phyloP scores from a whole-genome alignment of 2,113 vertebrate genomes.

The Psammodynastes pulverulentus region DNA sequence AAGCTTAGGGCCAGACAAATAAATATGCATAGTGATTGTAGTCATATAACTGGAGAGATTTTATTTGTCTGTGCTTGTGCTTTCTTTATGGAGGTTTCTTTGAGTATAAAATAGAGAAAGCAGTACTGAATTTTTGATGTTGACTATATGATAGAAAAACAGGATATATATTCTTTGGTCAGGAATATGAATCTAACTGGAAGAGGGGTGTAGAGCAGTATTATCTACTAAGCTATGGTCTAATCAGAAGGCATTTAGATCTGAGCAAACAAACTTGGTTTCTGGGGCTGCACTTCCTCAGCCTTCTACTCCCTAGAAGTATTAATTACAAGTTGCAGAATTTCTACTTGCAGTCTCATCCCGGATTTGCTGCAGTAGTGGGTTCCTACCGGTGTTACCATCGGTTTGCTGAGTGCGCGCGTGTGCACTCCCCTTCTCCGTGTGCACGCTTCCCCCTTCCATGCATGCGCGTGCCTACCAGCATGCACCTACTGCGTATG shows the following conservation, averaged over 20 bases:
- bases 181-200: background rate
- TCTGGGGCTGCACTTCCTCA: background rate
- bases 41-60: background rate
- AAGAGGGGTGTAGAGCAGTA: background rate
- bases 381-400: too few relatives aligned
- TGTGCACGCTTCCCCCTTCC: too few relatives aligned
- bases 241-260: background rate
- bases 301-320: background rate
- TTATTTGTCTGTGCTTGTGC: background rate
- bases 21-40: background rate
- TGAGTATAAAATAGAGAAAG: background rate
- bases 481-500: too few relatives aligned
- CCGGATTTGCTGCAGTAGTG: background rate
- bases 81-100: background rate
- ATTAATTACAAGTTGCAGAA: background rate
- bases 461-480: too few relatives aligned
- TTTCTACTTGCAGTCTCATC: background rate
- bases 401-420: too few relatives aligned
- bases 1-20: background rate
- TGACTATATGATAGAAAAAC: background rate
- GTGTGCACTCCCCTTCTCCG: too few relatives aligned
- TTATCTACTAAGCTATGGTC: background rate
- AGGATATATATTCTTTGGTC: background rate
- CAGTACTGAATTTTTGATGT: background rate
- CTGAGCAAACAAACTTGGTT: background rate